A percentile compares a stretch with the other conserved stretches of the same genome.
Evolutionary conservation across 2,113 vertebrate genomes (phyloP).

Genomic region (Suricata suricatta): DNA sequence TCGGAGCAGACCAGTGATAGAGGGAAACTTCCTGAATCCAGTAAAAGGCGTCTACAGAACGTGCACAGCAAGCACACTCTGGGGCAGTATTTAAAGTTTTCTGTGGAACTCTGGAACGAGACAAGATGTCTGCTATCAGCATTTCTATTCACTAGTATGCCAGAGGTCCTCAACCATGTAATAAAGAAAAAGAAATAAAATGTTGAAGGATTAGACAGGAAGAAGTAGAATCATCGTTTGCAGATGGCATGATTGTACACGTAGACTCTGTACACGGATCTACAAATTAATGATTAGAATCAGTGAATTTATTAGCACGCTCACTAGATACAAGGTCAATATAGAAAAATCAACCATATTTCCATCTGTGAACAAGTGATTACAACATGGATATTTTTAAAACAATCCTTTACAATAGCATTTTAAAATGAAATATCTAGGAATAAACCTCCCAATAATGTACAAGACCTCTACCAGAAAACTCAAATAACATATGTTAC

Average conservation of each 20-base stretch:
- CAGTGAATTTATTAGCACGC: neutral
- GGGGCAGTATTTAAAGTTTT: neutral
- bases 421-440: too few species aligned
- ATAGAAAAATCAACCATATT: neutral
- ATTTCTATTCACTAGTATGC: neutral
- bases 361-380: neutral
- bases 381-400: neutral
- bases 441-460: neutral
- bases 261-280: neutral
- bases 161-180: neutral
- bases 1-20: neutral
- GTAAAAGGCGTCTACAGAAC: neutral
- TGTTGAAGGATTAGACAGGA: neutral
- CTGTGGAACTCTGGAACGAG: neutral
- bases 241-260: neutral
- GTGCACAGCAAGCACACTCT: neutral
- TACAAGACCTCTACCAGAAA: neutral
- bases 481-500: neutral
- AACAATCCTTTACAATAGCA: neutral
- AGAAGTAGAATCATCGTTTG: neutral
- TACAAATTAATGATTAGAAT: neutral
- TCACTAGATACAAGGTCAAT: neutral
- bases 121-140: neutral
- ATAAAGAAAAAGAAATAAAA: neutral
- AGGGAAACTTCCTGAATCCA: neutral